phyloP scores from a whole-genome alignment of 2,888 invertebrate genomes.

The Nasonovia ribisnigri region DNA sequence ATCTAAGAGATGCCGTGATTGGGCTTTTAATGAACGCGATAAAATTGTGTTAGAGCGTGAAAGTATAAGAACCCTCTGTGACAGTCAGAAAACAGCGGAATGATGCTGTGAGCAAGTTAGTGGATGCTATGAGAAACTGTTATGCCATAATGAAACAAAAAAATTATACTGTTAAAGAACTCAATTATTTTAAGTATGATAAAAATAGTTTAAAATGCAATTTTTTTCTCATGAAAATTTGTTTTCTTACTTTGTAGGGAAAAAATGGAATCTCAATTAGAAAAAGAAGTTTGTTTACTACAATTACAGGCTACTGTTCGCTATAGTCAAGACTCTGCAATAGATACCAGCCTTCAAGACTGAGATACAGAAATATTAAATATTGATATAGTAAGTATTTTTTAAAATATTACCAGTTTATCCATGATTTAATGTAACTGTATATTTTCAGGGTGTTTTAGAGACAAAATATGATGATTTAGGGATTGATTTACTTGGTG shows the following conservation, averaged over 20 bases:
- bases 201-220: not conserved
- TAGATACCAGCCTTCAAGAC: conserved; percentile 80
- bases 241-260: conserved; percentile 72
- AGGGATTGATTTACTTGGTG: conserved; percentile 89
- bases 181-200: conserved; percentile 78
- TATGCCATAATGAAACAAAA: conserved; percentile 89
- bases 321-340: conserved; percentile 79
- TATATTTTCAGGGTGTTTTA: conserved; percentile 71
- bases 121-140: conserved; percentile 91
- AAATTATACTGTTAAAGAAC: conserved; percentile 84
- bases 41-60: conserved; percentile 95
- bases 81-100: conserved; percentile 93
- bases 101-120: conserved; percentile 91
- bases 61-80: conserved; percentile 93
- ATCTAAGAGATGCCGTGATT: conserved; percentile 89
- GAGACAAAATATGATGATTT: conserved; percentile 80
- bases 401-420: not conserved
- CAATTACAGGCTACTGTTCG: conserved; percentile 73
- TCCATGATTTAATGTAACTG: not conserved
- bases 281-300: conserved; percentile 73
- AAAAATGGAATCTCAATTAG: conserved; percentile 78
- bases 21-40: conserved; percentile 97
- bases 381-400: conserved; percentile 75
- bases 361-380: conserved; percentile 86
- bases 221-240: not conserved